Evolutionary conservation across 2,888 invertebrate species (phyloP), one percentile per base, ranked within the genome.

Genomic region (Hoplodrina blanda): DNA sequence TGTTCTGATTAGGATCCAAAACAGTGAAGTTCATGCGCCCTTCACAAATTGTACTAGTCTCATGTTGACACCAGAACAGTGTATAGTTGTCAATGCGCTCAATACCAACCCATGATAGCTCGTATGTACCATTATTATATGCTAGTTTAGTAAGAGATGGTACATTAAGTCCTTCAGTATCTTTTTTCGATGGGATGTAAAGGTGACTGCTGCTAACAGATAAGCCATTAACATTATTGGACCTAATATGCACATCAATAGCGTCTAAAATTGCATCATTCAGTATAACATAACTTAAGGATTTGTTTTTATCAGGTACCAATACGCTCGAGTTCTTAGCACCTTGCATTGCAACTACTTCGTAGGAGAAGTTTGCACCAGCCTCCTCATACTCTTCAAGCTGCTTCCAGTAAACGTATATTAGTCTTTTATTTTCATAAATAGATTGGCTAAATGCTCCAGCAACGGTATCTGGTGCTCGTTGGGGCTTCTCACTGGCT

Each of bases 341-440:
- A 13, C 88, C 88, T 77, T 91, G 90, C 33, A 86, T 85, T 20
- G 91, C 87, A 46, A 94, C 91, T 19, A 98, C 96, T 79, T 96
- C 94, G 88, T 98, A 98, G 3, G 95, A 95, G 86, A 98, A 98
- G 87, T 97, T 96, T 8, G 97, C 96, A 20, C 98, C 98, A 87
- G 98, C 98, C 84, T 97, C 96, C 82, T 97, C 96, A 87, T 96
- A 96, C 57, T 96, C 96, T 25, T 97, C 96, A 62, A 98, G 96
- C 78, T 97, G 96, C 88, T 98, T 97, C 98, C 98, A 98, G 90
- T 98, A 98, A 30, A 98, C 93, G 89, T 97, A 97, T 53, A 98
- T 94, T 65, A 97, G 96, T 77, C 97, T 95, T 73, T 96, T 96
- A 52, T 93, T 91, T 30, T 96, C 93, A 85, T 91, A 96, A 63